These are phyloP conservation scores for Penaeus vannamei DNA, from an alignment of 1,140 invertebrate genomes.

Conservation along the genomic window DNA sequence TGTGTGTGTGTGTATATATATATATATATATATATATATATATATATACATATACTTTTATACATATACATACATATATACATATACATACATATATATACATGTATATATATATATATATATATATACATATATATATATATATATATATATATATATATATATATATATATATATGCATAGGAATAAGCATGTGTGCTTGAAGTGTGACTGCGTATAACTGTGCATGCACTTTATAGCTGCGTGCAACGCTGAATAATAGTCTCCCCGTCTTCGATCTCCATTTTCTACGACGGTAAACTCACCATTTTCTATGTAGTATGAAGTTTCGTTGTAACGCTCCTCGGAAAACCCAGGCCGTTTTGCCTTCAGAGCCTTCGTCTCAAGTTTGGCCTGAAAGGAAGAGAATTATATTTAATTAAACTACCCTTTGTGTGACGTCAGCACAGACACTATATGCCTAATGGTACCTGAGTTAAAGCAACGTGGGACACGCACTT, in stretches of 20 bases:
- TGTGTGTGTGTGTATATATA: no score
- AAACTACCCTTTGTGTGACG: constrained; percentile 3
- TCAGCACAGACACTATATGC: constrained; percentile 7
- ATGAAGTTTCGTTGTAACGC: constrained; percentile 93
- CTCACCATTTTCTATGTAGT: constrained; percentile 97
- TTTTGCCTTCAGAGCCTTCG: constrained; percentile 92
- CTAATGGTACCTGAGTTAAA: background rate
- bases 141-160: no score
- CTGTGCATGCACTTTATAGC: no score
- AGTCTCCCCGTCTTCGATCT: no score
- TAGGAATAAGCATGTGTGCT: no score
- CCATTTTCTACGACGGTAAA: constrained; percentile 47
- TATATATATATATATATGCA: no score
- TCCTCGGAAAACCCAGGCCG: constrained; percentile 93
- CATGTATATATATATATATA: background rate
- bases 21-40: no score
- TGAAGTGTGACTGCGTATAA: no score
- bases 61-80: background rate
- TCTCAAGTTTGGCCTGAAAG: constrained; percentile 91
- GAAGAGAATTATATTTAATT: constrained; percentile 39
- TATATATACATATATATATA: background rate
- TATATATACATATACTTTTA: background rate
- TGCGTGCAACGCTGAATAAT: no score
- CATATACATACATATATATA: background rate
- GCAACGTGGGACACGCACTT: no score